phyloP scores from a whole-genome alignment of 2,888 invertebrate genomes.

The Xestia xanthographa region DNA sequence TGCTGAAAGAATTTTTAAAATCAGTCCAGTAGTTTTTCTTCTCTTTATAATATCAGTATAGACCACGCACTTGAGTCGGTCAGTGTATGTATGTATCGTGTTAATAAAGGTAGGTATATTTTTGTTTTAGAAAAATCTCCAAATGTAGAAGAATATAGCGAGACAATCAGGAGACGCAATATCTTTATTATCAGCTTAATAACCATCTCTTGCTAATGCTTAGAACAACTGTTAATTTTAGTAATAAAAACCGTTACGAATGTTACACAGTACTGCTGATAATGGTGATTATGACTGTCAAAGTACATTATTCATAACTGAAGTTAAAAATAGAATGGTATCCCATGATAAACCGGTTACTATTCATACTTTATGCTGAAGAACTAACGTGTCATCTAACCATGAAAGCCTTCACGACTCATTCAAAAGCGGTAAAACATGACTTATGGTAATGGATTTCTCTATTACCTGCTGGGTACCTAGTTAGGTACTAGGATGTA shows the following conservation, averaged over 20 bases:
- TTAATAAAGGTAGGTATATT: no score
- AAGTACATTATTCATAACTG: not conserved
- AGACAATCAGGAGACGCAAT: not conserved
- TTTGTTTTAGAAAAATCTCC: no score
- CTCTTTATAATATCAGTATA: no score
- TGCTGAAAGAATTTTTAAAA: no score
- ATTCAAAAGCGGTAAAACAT: conserved; percentile 39
- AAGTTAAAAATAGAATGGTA: not conserved
- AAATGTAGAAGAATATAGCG: not conserved
- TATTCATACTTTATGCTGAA: conserved; percentile 2
- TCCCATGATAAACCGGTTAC: not conserved
- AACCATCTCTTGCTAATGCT: not conserved
- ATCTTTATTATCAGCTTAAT: not conserved
- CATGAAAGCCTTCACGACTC: conserved; percentile 49
- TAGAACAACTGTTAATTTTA: not conserved
- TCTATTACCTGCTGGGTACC: conserved; percentile 8
- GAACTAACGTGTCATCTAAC: conserved; percentile 24
- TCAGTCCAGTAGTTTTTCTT: no score
- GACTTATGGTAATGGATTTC: conserved; percentile 47
- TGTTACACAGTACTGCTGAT: no score
- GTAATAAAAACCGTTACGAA: not conserved
- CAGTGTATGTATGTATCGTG: not conserved
- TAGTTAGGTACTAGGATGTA: conserved; percentile 1
- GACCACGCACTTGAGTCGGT: not conserved
- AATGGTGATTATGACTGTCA: not conserved